A percentile compares a stretch with the other conserved stretches of the same genome.
These are phyloP conservation scores for Caranx melampygus DNA, from an alignment of 2,113 vertebrate genomes.

Conservation along the genomic window DNA sequence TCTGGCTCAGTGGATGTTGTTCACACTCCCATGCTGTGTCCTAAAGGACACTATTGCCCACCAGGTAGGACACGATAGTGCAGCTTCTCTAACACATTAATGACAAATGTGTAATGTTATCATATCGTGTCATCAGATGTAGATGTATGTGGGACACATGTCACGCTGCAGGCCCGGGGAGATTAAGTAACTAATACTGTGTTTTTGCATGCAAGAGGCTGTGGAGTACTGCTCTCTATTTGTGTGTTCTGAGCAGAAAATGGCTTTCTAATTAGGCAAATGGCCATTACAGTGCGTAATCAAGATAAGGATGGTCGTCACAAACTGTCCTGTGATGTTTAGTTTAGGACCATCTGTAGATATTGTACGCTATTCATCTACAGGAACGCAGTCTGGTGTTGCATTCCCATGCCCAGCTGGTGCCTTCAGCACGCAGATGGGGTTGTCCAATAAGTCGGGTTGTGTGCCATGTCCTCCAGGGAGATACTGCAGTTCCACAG, in stretches of 20 bases:
- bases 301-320: conserved; percentile 32
- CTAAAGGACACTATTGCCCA: conserved; percentile 85
- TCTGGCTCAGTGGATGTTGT: conserved; percentile 61
- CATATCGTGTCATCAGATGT: conserved; percentile 10
- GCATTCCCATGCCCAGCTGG: conserved; percentile 85
- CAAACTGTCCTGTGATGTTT: conserved; percentile 54
- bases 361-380: conserved; percentile 61
- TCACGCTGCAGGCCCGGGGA: conserved; percentile 1
- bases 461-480: conserved; percentile 90
- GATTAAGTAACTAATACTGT: not conserved
- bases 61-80: conserved; percentile 68
- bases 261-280: conserved; percentile 58
- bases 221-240: not conserved
- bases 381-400: conserved; percentile 79
- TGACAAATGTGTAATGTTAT: conserved; percentile 10
- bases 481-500: conserved; percentile 85
- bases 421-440: conserved; percentile 80
- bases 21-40: conserved; percentile 77
- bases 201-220: not conserved
- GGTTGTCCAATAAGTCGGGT: conserved; percentile 73
- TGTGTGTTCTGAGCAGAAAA: conserved; percentile 33
- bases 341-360: conserved; percentile 68
- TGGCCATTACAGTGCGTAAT: conserved; percentile 33
- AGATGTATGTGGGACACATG: not conserved
- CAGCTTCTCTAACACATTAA: conserved; percentile 2